phyloP scores from a whole-genome alignment of 1,140 invertebrate species.

The Vanessa atalanta region DNA sequence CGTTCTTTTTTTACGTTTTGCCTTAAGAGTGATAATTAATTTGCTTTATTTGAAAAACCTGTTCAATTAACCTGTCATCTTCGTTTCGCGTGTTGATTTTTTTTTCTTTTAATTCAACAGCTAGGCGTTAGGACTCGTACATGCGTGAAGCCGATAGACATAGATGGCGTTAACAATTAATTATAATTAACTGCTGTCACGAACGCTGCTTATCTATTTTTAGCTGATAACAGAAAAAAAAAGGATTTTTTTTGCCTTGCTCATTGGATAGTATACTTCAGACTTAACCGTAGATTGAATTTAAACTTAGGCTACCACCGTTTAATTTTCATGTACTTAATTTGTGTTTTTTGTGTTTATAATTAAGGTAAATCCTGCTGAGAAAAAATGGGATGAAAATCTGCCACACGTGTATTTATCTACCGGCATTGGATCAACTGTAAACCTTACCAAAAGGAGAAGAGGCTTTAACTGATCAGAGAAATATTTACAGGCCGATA shows the following conservation, averaged over 20 bases:
- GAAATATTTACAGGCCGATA: no score
- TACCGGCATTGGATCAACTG: no score
- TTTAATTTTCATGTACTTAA: no score
- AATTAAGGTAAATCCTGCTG: no score
- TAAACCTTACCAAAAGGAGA: no score
- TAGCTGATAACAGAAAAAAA: slow-evolving; percentile 1
- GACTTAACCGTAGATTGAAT: no score
- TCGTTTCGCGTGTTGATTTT: slow-evolving; percentile 32
- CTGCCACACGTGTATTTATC: no score
- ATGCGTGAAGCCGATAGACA: slow-evolving; percentile 46
- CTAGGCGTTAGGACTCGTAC: slow-evolving; percentile 34
- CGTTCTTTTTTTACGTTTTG: background rate
- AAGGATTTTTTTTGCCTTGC: background rate
- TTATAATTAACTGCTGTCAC: slow-evolving; percentile 34
- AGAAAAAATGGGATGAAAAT: no score
- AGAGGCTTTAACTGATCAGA: no score
- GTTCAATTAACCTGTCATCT: slow-evolving; percentile 37
- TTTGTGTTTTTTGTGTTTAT: no score
- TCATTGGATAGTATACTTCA: no score
- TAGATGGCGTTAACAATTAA: slow-evolving; percentile 42
- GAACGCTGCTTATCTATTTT: slow-evolving; percentile 23
- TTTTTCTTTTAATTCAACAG: slow-evolving; percentile 30
- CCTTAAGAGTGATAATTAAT: slow-evolving; percentile 1
- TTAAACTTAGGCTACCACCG: no score
- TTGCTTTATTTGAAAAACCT: slow-evolving; percentile 14